phyloP scores from a whole-genome alignment of 2,797 vertebrate genomes.

The Siniperca obscura region DNA sequence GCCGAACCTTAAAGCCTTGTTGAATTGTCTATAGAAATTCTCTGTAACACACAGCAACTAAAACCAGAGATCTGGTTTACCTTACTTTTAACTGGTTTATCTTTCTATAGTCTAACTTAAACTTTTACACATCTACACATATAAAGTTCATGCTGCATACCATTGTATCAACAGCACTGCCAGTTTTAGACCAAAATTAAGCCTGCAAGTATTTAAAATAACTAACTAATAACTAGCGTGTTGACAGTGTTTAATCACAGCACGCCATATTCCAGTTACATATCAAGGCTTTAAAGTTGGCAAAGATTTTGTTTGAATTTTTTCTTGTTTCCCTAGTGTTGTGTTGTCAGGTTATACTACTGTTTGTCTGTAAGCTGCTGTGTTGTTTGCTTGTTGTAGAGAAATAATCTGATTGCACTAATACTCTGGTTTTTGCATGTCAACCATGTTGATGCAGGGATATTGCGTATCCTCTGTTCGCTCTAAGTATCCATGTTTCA shows the following conservation, averaged over 20 bases:
- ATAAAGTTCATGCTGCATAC: neutral
- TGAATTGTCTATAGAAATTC: neutral
- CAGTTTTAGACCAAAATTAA: neutral
- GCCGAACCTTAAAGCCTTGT: neutral
- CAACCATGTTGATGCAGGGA: conserved; percentile 26
- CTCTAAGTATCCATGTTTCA: conserved; percentile 19
- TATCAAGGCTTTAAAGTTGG: conserved; percentile 32
- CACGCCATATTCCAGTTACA: conserved; percentile 8
- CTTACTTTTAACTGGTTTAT: neutral
- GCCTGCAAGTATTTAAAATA: neutral
- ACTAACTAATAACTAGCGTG: neutral
- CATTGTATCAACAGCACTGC: neutral
- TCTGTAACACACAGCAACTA: neutral
- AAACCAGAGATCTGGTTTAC: neutral
- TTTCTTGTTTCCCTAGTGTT: neutral
- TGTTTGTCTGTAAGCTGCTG: conserved; percentile 45
- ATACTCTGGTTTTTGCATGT: conserved; percentile 51
- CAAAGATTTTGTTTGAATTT: neutral
- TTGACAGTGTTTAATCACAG: conserved; percentile 16
- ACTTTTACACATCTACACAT: neutral
- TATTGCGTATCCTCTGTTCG: conserved; percentile 29
- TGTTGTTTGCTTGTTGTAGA: conserved; percentile 61
- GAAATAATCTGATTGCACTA: conserved; percentile 65
- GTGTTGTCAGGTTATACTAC: conserved; percentile 5
- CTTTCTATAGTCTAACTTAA: neutral